phyloP scores from a whole-genome alignment of 2,113 vertebrate genomes.

The Sardina pilchardus region DNA sequence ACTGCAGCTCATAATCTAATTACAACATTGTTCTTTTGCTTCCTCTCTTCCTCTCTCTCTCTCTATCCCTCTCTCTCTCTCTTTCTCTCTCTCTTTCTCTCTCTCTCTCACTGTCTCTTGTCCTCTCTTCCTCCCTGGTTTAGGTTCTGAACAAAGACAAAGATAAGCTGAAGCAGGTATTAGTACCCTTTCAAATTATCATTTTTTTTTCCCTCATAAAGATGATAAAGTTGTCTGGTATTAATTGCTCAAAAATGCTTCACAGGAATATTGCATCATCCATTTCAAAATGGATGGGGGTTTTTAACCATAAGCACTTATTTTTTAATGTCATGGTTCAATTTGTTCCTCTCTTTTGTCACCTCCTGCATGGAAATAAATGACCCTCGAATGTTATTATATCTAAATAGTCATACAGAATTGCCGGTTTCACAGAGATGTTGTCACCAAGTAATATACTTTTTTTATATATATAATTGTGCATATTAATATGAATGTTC shows the following conservation, averaged over 20 bases:
- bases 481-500: not conserved
- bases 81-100: not conserved
- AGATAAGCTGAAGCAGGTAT: not conserved
- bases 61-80: not conserved
- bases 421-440: conserved; percentile 22
- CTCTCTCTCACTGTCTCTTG: not conserved
- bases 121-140: not conserved
- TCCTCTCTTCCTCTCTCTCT: not conserved
- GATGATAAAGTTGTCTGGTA: not conserved
- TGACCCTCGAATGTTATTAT: too few relatives aligned
- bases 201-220: not conserved
- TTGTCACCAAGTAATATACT: conserved; percentile 34
- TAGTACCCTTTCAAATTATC: not conserved
- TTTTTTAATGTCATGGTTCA: not conserved
- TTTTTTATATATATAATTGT: too few relatives aligned
- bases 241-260: not conserved
- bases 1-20: not conserved
- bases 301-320: not conserved
- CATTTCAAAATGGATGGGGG: too few relatives aligned
- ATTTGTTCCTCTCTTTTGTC: not conserved
- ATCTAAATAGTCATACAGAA: conserved; percentile 19
- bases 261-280: too few relatives aligned
- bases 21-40: not conserved
- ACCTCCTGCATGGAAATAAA: not conserved
- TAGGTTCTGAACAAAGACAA: not conserved